Evolutionary conservation across 2,797 vertebrate species (phyloP).

Genomic region (Glyptemys insculpta): DNA sequence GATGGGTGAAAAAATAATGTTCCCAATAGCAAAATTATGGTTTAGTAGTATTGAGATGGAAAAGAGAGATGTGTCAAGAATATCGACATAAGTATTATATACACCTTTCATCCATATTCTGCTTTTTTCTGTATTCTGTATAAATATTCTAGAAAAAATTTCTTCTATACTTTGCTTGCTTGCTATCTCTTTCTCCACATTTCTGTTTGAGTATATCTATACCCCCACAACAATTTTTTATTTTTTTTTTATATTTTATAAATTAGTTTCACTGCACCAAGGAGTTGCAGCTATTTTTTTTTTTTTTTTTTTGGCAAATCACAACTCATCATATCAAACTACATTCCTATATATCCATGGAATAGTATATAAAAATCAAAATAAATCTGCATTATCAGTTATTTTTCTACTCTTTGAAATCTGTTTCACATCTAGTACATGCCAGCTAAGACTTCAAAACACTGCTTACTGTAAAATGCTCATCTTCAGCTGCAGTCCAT

Average conservation of each 20-base stretch:
- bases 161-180: not conserved
- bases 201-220: not conserved
- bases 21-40: not conserved
- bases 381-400: not conserved
- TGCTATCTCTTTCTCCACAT: not conserved
- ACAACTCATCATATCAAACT: not conserved
- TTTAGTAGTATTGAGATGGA: not conserved
- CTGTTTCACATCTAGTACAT: not conserved
- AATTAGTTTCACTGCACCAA: not conserved
- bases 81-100: rapidly evolving
- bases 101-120: not conserved
- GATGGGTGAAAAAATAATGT: rapidly evolving
- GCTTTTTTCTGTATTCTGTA: not conserved
- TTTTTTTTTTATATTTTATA: too few species aligned
- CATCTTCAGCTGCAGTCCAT: conserved; percentile 94
- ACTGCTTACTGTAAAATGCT: conserved; percentile 91
- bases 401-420: conserved; percentile 18
- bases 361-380: not conserved
- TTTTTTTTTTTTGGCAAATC: not conserved
- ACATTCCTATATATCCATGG: not conserved
- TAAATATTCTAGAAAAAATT: not conserved
- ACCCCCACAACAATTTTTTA: not conserved
- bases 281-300: not conserved
- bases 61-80: not conserved
- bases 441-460: not conserved